phyloP scores from a whole-genome alignment of 2,113 vertebrate genomes.

The Actenoides hombroni region DNA sequence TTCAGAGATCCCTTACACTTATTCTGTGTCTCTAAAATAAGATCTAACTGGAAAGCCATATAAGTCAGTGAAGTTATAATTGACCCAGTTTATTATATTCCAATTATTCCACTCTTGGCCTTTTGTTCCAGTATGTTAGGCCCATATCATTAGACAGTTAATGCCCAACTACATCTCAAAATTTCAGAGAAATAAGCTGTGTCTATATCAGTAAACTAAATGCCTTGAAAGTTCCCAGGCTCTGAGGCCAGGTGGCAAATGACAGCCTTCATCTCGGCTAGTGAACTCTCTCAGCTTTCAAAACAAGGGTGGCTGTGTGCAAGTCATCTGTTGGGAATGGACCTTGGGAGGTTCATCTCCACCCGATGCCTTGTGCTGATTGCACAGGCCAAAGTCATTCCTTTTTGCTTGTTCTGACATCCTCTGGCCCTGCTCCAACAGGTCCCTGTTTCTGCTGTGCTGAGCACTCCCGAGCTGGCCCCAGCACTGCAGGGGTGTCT shows the following conservation, averaged over 20 bases:
- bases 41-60: not conserved
- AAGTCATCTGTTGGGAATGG: not conserved
- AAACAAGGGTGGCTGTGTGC: not conserved
- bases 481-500: too few species aligned
- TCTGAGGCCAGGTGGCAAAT: not conserved
- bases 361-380: not conserved
- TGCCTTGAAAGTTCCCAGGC: not conserved
- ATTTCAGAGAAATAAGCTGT: not conserved
- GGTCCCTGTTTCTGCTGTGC: too few species aligned
- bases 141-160: not conserved
- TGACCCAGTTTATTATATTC: not conserved
- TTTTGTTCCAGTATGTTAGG: not conserved
- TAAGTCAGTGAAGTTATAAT: not conserved
- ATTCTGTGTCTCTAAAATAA: not conserved
- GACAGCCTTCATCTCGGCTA: not conserved
- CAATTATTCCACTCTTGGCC: not conserved
- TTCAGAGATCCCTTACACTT: not conserved
- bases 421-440: too few species aligned
- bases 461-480: too few species aligned
- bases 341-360: not conserved
- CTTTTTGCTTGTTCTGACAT: not conserved
- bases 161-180: not conserved
- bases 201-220: not conserved
- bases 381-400: rapidly evolving
- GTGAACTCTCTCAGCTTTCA: not conserved